These are phyloP conservation scores for Brachyhypopomus occidentalis DNA, from an alignment of 2,113 vertebrate genomes.

Conservation along the genomic window DNA sequence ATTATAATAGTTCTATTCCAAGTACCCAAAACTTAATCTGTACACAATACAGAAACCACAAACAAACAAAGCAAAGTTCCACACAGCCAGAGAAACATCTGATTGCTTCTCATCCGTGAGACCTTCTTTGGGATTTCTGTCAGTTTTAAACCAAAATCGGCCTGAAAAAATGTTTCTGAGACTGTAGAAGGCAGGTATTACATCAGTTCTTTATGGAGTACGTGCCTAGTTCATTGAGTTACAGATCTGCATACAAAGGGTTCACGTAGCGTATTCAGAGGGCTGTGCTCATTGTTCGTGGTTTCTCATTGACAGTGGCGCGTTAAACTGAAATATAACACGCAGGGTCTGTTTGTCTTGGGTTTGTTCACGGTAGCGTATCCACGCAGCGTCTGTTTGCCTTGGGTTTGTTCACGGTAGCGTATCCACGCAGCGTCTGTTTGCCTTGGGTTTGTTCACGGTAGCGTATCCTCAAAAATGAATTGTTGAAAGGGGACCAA, in stretches of 20 bases:
- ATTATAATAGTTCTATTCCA: no score
- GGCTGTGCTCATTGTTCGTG: constrained; percentile 55
- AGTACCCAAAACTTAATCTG: no score
- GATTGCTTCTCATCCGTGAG: background rate
- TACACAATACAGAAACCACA: background rate
- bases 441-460: constrained; percentile 53
- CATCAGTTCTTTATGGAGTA: constrained; percentile 40
- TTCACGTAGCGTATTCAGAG: constrained; percentile 50
- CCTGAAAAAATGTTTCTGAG: no score
- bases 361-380: constrained; percentile 50
- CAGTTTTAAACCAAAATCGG: background rate
- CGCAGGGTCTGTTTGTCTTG: constrained; percentile 48
- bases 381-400: no score
- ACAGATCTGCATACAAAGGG: constrained; percentile 49
- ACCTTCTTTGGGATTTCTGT: background rate
- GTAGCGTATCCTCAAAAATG: constrained; percentile 55
- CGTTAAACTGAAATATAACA: constrained; percentile 62
- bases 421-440: no score
- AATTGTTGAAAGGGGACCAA: constrained; percentile 62
- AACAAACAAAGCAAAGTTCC: background rate
- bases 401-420: constrained; percentile 51
- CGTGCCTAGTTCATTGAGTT: constrained; percentile 63
- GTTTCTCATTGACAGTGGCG: constrained; percentile 62
- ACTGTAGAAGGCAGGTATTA: constrained; percentile 15
- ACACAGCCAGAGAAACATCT: background rate